Evolutionary conservation across 2,888 invertebrate species (phyloP).

Genomic region (Amblyjoppa proteus): DNA sequence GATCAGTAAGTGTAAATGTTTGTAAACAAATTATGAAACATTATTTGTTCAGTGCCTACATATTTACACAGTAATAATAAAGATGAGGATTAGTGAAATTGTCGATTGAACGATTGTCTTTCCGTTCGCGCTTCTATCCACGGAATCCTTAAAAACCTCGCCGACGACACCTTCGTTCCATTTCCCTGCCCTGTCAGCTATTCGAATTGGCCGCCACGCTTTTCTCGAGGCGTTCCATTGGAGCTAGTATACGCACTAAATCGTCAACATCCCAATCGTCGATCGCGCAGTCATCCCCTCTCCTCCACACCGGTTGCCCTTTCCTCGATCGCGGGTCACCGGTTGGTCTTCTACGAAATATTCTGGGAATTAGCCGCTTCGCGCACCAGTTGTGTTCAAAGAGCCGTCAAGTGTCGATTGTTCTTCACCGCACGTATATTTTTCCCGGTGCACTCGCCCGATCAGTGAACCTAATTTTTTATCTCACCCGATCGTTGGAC

Average conservation of each 20-base stretch:
- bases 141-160: not conserved
- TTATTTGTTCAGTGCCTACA: slow-evolving; percentile 85
- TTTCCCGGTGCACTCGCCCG: not conserved
- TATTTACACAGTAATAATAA: slow-evolving; percentile 84
- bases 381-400: slow-evolving; percentile 46
- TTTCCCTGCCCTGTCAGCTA: not conserved
- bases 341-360: slow-evolving; percentile 18
- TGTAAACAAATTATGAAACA: slow-evolving; percentile 85
- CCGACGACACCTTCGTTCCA: not conserved
- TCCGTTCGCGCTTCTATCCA: not conserved
- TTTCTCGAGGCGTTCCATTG: not conserved
- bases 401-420: slow-evolving; percentile 38
- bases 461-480: not conserved
- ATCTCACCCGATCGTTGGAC: not conserved
- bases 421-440: not conserved
- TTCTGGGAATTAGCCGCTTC: slow-evolving; percentile 32
- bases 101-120: slow-evolving; percentile 52
- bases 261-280: not conserved
- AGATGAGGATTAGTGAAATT: slow-evolving; percentile 83
- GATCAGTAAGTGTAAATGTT: slow-evolving; percentile 84
- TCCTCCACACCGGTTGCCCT: not conserved
- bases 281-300: not conserved
- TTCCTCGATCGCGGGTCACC: not conserved
- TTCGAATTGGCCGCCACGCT: not conserved
- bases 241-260: not conserved